Conservation (phyloP, 53 echinoderm and acorn worm genomes). For the Crossaster papposus region DNA sequence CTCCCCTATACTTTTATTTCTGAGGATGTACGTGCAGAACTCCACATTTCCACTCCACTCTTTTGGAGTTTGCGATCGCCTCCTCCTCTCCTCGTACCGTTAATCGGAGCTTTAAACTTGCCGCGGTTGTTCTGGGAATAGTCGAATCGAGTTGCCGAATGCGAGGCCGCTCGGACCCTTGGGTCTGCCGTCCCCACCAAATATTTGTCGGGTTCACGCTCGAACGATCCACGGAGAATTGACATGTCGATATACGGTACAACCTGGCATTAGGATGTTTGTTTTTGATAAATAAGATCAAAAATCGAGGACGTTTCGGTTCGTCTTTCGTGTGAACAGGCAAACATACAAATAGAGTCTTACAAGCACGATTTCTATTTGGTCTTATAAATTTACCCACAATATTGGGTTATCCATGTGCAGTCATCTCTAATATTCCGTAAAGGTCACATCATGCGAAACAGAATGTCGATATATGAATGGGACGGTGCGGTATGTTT, state of each 20-base stretch:
- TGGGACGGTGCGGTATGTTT: not conserved
- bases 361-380: constrained; percentile 4
- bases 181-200: constrained; percentile 26
- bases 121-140: constrained; percentile 10
- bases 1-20: not conserved
- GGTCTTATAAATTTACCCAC: constrained; percentile 3
- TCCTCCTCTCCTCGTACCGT: not conserved
- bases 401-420: not conserved
- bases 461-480: not conserved
- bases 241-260: constrained; percentile 18
- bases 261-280: constrained; percentile 23
- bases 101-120: not conserved
- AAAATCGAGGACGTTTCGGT: not conserved
- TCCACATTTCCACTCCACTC: not conserved
- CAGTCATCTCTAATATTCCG: not conserved
- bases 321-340: not conserved
- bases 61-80: not conserved
- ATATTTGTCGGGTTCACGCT: constrained; percentile 10
- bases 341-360: not conserved
- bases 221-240: not conserved
- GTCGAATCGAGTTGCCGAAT: not conserved
- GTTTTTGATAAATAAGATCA: constrained; percentile 6
- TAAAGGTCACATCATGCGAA: not conserved
- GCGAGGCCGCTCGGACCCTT: constrained; percentile 6
- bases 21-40: constrained; percentile 2